phyloP scores from a whole-genome alignment of 1,140 invertebrate genomes.

The Watersipora subatra region DNA sequence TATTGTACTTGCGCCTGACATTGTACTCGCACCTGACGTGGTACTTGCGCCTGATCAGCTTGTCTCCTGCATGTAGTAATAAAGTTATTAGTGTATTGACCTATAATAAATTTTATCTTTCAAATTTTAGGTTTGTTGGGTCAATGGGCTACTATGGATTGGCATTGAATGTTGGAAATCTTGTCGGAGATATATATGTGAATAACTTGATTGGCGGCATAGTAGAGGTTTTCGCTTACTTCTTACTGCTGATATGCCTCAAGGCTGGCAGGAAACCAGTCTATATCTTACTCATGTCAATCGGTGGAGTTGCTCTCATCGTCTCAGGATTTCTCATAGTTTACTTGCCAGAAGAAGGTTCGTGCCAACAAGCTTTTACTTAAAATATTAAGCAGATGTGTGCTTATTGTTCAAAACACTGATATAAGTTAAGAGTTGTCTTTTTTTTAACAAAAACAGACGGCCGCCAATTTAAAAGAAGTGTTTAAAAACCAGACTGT shows the following conservation, averaged over 20 bases:
- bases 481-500: too few species aligned
- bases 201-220: conserved; percentile 5
- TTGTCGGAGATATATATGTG: conserved; percentile 6
- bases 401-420: too few species aligned
- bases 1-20: too few species aligned
- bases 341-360: background rate
- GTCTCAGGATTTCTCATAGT: background rate
- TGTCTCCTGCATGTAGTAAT: too few species aligned
- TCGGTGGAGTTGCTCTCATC: background rate
- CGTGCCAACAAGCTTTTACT: background rate
- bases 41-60: too few species aligned
- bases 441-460: too few species aligned
- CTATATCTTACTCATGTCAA: background rate
- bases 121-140: background rate
- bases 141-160: conserved; percentile 9
- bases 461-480: too few species aligned
- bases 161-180: conserved; percentile 3
- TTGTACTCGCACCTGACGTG: too few species aligned
- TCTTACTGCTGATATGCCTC: background rate
- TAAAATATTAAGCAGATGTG: too few species aligned
- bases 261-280: conserved; percentile 47
- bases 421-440: too few species aligned
- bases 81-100: too few species aligned
- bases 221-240: conserved; percentile 5
- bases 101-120: too few species aligned